phyloP scores from a whole-genome alignment of 2,113 vertebrate species.

The Sminthopsis crassicaudata region DNA sequence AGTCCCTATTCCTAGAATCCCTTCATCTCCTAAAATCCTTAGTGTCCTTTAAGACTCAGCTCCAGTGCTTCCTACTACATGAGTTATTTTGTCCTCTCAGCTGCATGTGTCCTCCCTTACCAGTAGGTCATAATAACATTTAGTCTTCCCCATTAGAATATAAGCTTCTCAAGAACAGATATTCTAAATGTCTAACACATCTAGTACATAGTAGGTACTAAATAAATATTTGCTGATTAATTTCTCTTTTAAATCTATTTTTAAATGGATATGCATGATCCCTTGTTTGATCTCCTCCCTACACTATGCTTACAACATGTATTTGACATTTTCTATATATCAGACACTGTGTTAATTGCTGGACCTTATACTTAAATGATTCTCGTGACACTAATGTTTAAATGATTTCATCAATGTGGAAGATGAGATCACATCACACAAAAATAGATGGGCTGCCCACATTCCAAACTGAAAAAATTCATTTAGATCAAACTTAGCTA shows the following conservation, averaged over 20 bases:
- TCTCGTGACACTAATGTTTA: neutral
- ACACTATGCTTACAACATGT: neutral
- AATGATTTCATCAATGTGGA: neutral
- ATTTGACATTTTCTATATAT: neutral
- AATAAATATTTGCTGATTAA: neutral
- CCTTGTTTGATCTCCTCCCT: neutral
- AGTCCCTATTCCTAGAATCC: neutral
- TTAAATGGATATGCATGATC: neutral
- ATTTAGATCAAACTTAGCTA: neutral
- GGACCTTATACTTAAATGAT: too few relatives aligned
- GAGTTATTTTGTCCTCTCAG: neutral
- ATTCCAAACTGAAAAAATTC: neutral
- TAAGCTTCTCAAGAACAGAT: neutral
- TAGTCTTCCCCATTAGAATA: neutral
- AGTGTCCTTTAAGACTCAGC: neutral
- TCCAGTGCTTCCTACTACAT: neutral
- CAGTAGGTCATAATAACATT: neutral
- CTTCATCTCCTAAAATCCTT: neutral
- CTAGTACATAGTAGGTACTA: neutral
- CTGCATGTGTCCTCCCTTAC: neutral
- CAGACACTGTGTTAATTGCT: neutral
- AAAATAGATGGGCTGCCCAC: neutral
- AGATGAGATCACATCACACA: neutral
- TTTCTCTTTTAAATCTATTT: neutral
- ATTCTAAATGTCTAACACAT: neutral